phyloP scores from a whole-genome alignment of 2,888 invertebrate species.

The Sminthurinus aureus region DNA sequence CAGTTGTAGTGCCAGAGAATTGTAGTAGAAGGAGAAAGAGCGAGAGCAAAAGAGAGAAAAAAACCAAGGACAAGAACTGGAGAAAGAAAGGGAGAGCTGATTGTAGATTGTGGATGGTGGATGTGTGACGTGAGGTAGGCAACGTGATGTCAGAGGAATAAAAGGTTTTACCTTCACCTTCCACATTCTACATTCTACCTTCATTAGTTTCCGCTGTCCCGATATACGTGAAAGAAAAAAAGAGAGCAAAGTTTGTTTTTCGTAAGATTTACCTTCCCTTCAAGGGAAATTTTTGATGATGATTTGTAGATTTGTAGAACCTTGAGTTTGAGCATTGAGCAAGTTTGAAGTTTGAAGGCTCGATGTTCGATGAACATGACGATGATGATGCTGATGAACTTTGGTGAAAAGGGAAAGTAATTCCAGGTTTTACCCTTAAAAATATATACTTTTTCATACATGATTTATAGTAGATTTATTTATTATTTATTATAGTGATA shows the following conservation, averaged over 20 bases:
- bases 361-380: too few species aligned
- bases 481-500: too few species aligned
- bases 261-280: conserved; percentile 35
- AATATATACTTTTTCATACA: too few species aligned
- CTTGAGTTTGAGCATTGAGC: too few species aligned
- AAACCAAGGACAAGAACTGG: conserved; percentile 2
- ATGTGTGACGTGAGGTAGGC: conserved; percentile 30
- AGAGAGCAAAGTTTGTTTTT: conserved; percentile 27
- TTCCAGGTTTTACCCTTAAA: too few species aligned
- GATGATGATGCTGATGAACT: too few species aligned
- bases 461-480: too few species aligned
- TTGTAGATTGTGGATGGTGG: not conserved
- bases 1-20: not conserved
- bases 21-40: conserved; percentile 1
- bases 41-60: too few species aligned
- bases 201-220: conserved; percentile 36
- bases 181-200: not conserved
- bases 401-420: too few species aligned
- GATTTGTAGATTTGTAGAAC: too few species aligned
- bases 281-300: conserved; percentile 37
- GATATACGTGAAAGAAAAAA: not conserved
- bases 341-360: not conserved
- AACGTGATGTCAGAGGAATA: conserved; percentile 30
- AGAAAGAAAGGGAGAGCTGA: too few species aligned
- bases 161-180: conserved; percentile 37